A percentile compares a stretch with the other conserved stretches of the same genome.
phyloP scores from a whole-genome alignment of 2,797 vertebrate genomes.

The Anableps anableps region DNA sequence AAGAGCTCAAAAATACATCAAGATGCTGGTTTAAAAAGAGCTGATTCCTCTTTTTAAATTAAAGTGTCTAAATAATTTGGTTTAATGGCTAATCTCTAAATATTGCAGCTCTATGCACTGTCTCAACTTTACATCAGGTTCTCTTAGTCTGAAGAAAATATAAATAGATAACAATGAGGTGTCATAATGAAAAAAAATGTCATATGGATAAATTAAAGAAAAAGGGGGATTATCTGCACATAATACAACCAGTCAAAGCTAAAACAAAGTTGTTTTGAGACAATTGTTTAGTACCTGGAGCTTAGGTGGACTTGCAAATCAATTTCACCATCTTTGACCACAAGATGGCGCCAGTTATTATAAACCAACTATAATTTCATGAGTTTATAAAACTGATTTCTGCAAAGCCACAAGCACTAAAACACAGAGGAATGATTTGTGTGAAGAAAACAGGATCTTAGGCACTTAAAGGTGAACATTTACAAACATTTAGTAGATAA shows the following conservation, averaged over 20 bases:
- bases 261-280: neutral
- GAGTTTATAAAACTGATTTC: neutral
- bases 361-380: neutral
- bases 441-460: slow-evolving; percentile 46
- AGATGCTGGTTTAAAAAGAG: slow-evolving; percentile 50
- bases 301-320: neutral
- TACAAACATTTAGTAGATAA: slow-evolving; percentile 21
- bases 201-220: slow-evolving; percentile 18
- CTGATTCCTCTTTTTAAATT: slow-evolving; percentile 20
- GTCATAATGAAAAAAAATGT: slow-evolving; percentile 7
- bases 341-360: slow-evolving; percentile 41
- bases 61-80: slow-evolving; percentile 55
- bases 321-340: slow-evolving; percentile 19
- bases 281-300: neutral
- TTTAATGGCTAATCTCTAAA: slow-evolving; percentile 38
- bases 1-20: slow-evolving; percentile 58
- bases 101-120: slow-evolving; percentile 3
- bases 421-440: slow-evolving; percentile 41
- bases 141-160: neutral
- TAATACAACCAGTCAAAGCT: neutral
- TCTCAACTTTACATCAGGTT: slow-evolving; percentile 8
- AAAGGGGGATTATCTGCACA: neutral
- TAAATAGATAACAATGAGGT: neutral
- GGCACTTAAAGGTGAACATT: slow-evolving; percentile 69
- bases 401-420: slow-evolving; percentile 18